Evolutionary conservation across 2,888 invertebrate species (phyloP).

Genomic region (Alitta virens): DNA sequence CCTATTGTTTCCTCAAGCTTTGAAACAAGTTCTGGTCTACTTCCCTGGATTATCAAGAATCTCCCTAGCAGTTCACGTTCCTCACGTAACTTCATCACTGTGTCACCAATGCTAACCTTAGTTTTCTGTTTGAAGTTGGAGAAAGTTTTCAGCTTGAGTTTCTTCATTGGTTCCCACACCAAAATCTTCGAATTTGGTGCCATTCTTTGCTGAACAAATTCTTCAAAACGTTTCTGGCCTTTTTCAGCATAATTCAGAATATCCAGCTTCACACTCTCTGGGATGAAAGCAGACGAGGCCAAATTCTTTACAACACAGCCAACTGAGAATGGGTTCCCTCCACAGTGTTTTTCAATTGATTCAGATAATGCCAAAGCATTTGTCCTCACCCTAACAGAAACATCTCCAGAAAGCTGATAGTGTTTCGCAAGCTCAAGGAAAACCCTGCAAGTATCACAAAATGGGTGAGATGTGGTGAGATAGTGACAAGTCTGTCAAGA

Average conservation of each 20-base stretch:
- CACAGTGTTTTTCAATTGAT: no score
- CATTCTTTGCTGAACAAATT: slow-evolving; percentile 3
- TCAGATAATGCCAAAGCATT: no score
- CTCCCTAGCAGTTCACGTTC: slow-evolving; percentile 5
- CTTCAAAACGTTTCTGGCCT: slow-evolving; percentile 14
- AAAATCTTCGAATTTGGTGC: background rate
- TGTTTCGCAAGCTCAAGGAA: no score
- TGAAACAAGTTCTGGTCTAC: slow-evolving; percentile 12
- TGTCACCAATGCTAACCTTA: background rate
- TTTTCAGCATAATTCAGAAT: slow-evolving; percentile 5
- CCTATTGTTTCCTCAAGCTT: slow-evolving; percentile 19
- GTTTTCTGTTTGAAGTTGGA: slow-evolving; percentile 5
- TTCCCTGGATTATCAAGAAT: slow-evolving; percentile 8
- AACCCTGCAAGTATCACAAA: slow-evolving; percentile 1
- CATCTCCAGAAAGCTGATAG: no score
- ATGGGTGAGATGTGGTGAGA: slow-evolving; percentile 14
- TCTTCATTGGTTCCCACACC: background rate
- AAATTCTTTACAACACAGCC: no score
- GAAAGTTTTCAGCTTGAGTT: slow-evolving; percentile 11
- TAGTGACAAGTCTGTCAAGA: slow-evolving; percentile 16
- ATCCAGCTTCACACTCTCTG: slow-evolving; percentile 3
- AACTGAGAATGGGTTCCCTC: no score
- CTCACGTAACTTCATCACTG: slow-evolving; percentile 10
- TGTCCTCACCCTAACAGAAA: no score
- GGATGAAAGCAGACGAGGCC: background rate